Evolutionary conservation across 2,113 vertebrate species (phyloP).

Genomic region (Beaufortia kweichowensis): DNA sequence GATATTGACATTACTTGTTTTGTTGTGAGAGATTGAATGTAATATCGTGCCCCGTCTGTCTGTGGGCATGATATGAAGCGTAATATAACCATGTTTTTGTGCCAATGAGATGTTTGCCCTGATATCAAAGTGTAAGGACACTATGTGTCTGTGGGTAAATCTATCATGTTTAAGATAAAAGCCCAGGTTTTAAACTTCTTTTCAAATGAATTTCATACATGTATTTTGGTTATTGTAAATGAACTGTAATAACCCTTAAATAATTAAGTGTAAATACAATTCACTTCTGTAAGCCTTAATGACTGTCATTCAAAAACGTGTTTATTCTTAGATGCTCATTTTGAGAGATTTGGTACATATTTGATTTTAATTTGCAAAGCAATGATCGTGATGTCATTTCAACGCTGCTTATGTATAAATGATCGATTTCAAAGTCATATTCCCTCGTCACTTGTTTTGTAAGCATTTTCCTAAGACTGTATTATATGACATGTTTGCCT

Average conservation of each 20-base stretch:
- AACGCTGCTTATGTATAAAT: slow-evolving; percentile 7
- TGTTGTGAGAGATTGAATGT: not conserved
- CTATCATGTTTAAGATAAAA: slow-evolving; percentile 3
- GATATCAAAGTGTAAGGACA: slow-evolving; percentile 1
- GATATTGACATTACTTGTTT: not conserved
- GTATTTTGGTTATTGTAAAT: not conserved
- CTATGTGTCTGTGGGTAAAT: slow-evolving; percentile 21
- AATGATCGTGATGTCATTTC: not conserved
- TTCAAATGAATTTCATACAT: not conserved
- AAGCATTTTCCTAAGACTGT: slow-evolving; percentile 38
- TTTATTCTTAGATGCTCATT: not conserved
- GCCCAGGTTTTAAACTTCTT: not conserved
- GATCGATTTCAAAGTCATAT: slow-evolving; percentile 4
- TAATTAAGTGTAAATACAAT: not conserved
- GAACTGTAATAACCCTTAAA: not conserved
- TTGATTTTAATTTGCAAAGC: not conserved
- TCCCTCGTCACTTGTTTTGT: slow-evolving; percentile 38
- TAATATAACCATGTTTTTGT: not conserved
- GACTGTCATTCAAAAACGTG: not conserved
- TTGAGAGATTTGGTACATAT: slow-evolving; percentile 7
- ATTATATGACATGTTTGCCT: slow-evolving; percentile 35
- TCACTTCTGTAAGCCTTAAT: slow-evolving; percentile 3
- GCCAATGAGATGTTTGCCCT: slow-evolving; percentile 24
- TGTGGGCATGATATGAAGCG: slow-evolving; percentile 5
- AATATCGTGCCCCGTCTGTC: not conserved